phyloP scores from a whole-genome alignment of 64 coral and sea anemone genomes.

The Porites lutea region DNA sequence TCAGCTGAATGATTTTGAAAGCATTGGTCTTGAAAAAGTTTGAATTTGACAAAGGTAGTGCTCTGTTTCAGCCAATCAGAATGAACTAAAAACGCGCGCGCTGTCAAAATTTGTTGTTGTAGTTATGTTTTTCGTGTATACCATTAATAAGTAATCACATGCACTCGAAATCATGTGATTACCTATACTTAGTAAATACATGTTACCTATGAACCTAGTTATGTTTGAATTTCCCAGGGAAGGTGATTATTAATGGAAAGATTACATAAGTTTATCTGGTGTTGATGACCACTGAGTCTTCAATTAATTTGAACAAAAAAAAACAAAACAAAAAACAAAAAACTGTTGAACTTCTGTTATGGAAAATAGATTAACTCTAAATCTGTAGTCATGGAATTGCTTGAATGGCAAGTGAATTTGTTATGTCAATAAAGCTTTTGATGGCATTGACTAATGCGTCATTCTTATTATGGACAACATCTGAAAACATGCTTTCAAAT shows the following conservation, averaged over 20 bases:
- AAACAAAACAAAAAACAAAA: neutral
- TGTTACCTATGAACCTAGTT: too few species aligned
- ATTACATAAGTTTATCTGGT: neutral
- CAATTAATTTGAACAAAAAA: neutral
- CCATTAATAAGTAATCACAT: too few species aligned
- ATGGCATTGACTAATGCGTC: neutral
- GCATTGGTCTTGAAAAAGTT: too few species aligned
- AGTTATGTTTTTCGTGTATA: too few species aligned
- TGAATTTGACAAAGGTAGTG: too few species aligned
- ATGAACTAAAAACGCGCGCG: too few species aligned
- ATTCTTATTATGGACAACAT: neutral
- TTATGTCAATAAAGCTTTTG: slow-evolving; percentile 8
- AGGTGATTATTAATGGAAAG: neutral
- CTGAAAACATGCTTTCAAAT: slow-evolving; percentile 28
- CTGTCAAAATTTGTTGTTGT: too few species aligned
- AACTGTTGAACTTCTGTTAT: neutral
- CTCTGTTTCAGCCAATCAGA: too few species aligned
- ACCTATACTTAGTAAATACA: too few species aligned
- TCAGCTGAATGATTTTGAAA: too few species aligned
- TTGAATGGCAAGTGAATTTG: neutral
- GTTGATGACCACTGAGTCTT: neutral
- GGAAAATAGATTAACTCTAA: neutral
- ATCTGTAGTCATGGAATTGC: neutral
- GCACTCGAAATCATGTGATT: too few species aligned
- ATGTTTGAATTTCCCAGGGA: neutral